These are phyloP conservation scores for Helicoverpa armigera DNA, from an alignment of 1,140 invertebrate genomes.

Conservation along the genomic window DNA sequence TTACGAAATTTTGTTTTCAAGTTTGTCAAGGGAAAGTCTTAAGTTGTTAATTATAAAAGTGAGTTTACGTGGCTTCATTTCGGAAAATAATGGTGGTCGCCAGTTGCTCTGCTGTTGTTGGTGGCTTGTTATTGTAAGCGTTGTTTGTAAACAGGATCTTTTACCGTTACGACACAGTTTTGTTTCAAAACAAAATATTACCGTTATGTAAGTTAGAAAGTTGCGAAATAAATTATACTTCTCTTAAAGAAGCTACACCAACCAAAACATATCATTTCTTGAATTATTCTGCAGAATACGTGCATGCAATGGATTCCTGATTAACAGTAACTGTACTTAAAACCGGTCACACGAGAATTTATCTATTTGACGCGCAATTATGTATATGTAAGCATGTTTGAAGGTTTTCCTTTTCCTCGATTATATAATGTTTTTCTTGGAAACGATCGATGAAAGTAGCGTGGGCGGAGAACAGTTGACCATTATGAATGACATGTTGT, in stretches of 20 bases:
- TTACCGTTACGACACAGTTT: slow-evolving; percentile 63
- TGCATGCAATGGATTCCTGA: too few species aligned
- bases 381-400: slow-evolving; percentile 39
- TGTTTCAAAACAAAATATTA: slow-evolving; percentile 67
- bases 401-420: slow-evolving; percentile 7
- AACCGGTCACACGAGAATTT: background rate
- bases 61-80: slow-evolving; percentile 35
- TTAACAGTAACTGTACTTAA: background rate
- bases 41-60: slow-evolving; percentile 30
- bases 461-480: slow-evolving; percentile 27
- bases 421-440: slow-evolving; percentile 16
- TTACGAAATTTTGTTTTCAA: slow-evolving; percentile 35
- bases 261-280: slow-evolving; percentile 1
- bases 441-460: slow-evolving; percentile 24
- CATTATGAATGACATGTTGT: slow-evolving; percentile 18
- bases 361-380: background rate
- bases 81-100: background rate
- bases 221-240: slow-evolving; percentile 31
- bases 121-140: slow-evolving; percentile 29
- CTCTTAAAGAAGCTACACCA: slow-evolving; percentile 13
- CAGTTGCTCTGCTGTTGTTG: slow-evolving; percentile 4
- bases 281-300: background rate
- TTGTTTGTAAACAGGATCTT: slow-evolving; percentile 60
- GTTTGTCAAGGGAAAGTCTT: slow-evolving; percentile 21
- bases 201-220: slow-evolving; percentile 71